Evolutionary conservation across 1,140 invertebrate species (phyloP).

Genomic region (Hylaeus anthracinus): DNA sequence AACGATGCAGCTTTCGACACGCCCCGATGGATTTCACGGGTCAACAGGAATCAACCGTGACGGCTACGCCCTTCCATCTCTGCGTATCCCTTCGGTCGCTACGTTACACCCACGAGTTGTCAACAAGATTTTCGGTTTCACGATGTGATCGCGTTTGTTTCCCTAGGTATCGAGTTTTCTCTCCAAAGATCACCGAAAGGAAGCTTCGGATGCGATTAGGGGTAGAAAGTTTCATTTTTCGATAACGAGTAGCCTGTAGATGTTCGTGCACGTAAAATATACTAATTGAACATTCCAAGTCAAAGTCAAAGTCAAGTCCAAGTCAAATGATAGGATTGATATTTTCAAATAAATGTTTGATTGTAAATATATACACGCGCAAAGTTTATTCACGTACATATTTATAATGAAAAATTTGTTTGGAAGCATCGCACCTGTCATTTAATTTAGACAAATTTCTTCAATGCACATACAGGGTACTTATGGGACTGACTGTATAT

Average conservation of each 20-base stretch:
- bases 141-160: background rate
- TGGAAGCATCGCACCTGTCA: too few species aligned
- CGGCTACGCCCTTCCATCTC: background rate
- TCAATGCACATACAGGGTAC: too few species aligned
- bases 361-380: too few species aligned
- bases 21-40: slow-evolving; percentile 3
- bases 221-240: background rate
- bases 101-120: background rate
- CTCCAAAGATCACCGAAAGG: background rate
- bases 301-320: too few species aligned
- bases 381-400: too few species aligned
- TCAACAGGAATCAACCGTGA: slow-evolving; percentile 12
- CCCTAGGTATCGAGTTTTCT: background rate
- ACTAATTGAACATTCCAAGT: too few species aligned
- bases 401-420: too few species aligned
- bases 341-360: too few species aligned
- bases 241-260: background rate
- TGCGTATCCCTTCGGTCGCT: background rate
- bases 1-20: slow-evolving; percentile 28
- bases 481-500: too few species aligned
- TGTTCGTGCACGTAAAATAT: too few species aligned
- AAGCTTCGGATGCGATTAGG: background rate
- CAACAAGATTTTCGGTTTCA: slow-evolving; percentile 14
- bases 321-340: too few species aligned
- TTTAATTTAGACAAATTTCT: too few species aligned